Percentiles rank a stretch among this genome's conserved stretches.
Conservation (phyloP, 2,797 vertebrate species). For the Harpagifer antarcticus region DNA sequence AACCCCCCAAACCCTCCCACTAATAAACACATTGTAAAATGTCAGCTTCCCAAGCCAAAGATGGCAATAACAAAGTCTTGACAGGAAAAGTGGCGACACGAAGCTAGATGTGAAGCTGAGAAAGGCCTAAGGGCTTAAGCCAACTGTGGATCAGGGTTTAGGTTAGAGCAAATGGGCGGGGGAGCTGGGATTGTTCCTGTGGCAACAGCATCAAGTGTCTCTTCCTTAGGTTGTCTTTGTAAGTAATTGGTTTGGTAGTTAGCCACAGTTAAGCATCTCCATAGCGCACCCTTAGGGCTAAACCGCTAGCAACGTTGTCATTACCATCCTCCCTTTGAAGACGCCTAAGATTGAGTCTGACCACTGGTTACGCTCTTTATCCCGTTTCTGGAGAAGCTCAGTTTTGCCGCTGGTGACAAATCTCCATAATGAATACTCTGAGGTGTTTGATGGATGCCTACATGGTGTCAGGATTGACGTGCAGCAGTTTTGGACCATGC, state of each 20-base stretch:
- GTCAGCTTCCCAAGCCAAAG: constrained; percentile 52
- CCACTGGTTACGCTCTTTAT: constrained; percentile 48
- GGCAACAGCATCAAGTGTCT: constrained; percentile 62
- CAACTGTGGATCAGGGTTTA: constrained; percentile 41
- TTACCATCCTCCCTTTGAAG: constrained; percentile 70
- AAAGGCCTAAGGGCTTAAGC: constrained; percentile 47
- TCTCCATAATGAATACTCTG: constrained; percentile 26
- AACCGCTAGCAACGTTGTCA: constrained; percentile 59
- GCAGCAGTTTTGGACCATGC: neutral
- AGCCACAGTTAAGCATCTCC: constrained; percentile 68
- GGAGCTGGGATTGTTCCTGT: constrained; percentile 40
- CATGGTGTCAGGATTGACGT: constrained; percentile 5
- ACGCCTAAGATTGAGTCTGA: constrained; percentile 41
- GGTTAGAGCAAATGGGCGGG: constrained; percentile 39
- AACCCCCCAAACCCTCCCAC: constrained; percentile 6
- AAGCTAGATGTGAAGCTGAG: constrained; percentile 51
- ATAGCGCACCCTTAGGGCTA: constrained; percentile 55
- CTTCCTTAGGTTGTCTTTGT: constrained; percentile 65
- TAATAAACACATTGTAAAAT: constrained; percentile 74
- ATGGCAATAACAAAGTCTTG: constrained; percentile 58
- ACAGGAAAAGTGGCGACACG: constrained; percentile 70
- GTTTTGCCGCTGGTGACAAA: constrained; percentile 32
- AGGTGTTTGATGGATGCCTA: constrained; percentile 22
- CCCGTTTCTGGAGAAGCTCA: constrained; percentile 16
- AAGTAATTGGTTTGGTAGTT: constrained; percentile 72